phyloP scores from a whole-genome alignment of 2,113 vertebrate genomes.

The Stegostoma tigrinum region DNA sequence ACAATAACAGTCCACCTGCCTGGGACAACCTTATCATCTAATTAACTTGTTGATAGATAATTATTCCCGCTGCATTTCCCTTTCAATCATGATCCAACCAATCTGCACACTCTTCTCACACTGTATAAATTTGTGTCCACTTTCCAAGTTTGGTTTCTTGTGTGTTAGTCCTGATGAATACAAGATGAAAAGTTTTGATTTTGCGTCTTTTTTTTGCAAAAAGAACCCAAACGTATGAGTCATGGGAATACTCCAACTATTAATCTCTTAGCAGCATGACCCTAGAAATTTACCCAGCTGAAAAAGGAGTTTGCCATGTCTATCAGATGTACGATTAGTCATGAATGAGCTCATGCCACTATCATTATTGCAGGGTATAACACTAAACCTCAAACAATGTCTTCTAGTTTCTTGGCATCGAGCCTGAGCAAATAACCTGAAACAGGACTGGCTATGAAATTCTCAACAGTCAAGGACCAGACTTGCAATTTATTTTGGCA shows the following conservation, averaged over 20 bases:
- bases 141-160: too few species aligned
- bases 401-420: slow-evolving; percentile 40
- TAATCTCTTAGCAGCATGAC: not conserved
- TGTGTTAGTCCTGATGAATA: too few species aligned
- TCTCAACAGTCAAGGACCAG: slow-evolving; percentile 37
- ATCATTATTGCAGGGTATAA: not conserved
- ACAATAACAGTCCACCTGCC: too few species aligned
- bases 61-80: too few species aligned
- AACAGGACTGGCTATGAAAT: slow-evolving; percentile 19
- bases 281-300: not conserved
- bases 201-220: too few species aligned
- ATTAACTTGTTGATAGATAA: too few species aligned
- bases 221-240: not conserved
- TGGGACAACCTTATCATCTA: too few species aligned
- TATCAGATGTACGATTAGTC: not conserved
- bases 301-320: slow-evolving; percentile 1
- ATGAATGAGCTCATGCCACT: not conserved
- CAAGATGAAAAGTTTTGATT: too few species aligned
- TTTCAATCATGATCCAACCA: too few species aligned
- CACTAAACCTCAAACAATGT: slow-evolving; percentile 21
- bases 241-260: not conserved
- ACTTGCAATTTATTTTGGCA: slow-evolving; percentile 41
- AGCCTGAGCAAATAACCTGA: slow-evolving; percentile 42
- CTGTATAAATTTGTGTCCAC: too few species aligned
- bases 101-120: too few species aligned